These are phyloP conservation scores for Guaruba guarouba DNA, from an alignment of 2,113 vertebrate species.

Conservation along the genomic window DNA sequence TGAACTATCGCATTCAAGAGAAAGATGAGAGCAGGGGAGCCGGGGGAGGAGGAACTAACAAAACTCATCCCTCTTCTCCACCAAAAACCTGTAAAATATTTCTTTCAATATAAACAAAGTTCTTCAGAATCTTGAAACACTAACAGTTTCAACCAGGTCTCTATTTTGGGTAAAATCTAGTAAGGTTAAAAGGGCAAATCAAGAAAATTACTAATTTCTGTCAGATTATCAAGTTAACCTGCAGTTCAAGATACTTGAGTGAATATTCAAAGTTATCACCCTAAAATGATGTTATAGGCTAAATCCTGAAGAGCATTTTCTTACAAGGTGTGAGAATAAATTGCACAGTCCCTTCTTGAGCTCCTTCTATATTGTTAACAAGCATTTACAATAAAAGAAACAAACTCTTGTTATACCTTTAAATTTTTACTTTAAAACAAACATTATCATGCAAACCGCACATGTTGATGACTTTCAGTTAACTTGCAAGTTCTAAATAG, in stretches of 20 bases:
- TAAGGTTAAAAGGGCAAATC: neutral
- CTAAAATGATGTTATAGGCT: neutral
- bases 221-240: neutral
- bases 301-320: neutral
- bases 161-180: neutral
- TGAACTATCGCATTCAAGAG: neutral
- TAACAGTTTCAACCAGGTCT: neutral
- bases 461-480: neutral
- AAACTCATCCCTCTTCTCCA: rapidly evolving
- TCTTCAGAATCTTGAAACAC: neutral
- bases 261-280: neutral
- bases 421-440: neutral
- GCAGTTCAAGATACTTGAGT: neutral
- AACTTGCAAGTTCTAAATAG: neutral
- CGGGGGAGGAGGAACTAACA: neutral
- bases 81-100: neutral
- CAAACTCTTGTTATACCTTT: neutral
- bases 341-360: neutral
- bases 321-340: neutral
- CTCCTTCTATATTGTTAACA: neutral
- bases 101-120: neutral
- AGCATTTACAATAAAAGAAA: neutral
- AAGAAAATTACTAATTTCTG: neutral
- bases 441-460: neutral
- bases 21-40: neutral